These are phyloP conservation scores for Pempheris klunzingeri DNA, from an alignment of 2,797 vertebrate genomes.

Conservation along the genomic window DNA sequence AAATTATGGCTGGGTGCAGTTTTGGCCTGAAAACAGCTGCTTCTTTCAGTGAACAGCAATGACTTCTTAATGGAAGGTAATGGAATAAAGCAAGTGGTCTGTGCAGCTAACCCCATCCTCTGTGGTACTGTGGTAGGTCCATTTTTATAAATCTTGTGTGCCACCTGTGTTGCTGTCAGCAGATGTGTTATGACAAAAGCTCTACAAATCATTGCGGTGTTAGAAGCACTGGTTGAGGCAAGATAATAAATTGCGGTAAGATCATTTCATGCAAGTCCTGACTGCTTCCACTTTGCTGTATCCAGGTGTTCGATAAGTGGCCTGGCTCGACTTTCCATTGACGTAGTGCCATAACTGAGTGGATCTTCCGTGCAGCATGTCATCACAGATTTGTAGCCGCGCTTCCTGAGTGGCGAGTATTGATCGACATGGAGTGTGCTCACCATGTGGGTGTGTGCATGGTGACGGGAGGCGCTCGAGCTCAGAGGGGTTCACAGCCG, in stretches of 20 bases:
- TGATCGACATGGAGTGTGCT: slow-evolving; percentile 47
- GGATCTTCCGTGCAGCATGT: slow-evolving; percentile 29
- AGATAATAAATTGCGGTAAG: slow-evolving; percentile 11
- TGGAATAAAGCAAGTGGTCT: slow-evolving; percentile 10
- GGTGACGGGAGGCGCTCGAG: slow-evolving; percentile 33
- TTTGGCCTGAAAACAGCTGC: slow-evolving; percentile 10
- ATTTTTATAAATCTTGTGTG: not conserved
- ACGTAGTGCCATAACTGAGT: slow-evolving; percentile 46
- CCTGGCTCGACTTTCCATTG: slow-evolving; percentile 10
- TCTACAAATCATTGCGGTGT: not conserved
- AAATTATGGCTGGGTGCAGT: slow-evolving; percentile 7
- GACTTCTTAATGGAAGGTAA: slow-evolving; percentile 51
- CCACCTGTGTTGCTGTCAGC: not conserved
- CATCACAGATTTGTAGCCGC: slow-evolving; percentile 22
- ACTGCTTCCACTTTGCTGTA: not conserved
- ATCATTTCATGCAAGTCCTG: not conserved
- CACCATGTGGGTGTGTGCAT: slow-evolving; percentile 40
- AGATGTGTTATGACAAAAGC: slow-evolving; percentile 8
- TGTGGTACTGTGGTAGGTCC: slow-evolving; percentile 25
- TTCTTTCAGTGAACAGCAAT: slow-evolving; percentile 25
- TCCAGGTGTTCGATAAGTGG: slow-evolving; percentile 28
- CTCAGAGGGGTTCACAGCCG: slow-evolving; percentile 31
- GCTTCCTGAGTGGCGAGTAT: slow-evolving; percentile 52
- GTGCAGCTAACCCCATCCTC: slow-evolving; percentile 11
- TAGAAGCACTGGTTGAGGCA: not conserved